These are phyloP conservation scores for Gymnothorax reevesii DNA, from an alignment of 2,797 vertebrate genomes.

Conservation along the genomic window DNA sequence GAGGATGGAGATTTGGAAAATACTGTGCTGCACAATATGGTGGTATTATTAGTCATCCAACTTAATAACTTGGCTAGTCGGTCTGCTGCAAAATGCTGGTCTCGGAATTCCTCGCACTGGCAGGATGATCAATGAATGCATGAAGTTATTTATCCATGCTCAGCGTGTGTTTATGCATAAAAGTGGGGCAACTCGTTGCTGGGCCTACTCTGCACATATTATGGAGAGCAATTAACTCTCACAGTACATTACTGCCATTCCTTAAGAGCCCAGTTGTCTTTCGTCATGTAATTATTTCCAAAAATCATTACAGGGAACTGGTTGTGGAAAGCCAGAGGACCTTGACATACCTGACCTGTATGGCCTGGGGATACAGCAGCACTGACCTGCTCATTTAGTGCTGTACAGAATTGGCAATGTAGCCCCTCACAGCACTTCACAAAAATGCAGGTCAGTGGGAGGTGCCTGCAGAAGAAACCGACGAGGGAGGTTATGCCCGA, in stretches of 20 bases:
- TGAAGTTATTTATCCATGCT: conserved; percentile 27
- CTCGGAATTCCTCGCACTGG: neutral
- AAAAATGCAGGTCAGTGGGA: neutral
- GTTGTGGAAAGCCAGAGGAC: neutral
- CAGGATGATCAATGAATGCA: conserved; percentile 16
- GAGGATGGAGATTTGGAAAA: neutral
- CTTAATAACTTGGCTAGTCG: neutral
- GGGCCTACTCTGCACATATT: neutral
- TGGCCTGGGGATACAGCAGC: neutral
- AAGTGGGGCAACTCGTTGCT: neutral
- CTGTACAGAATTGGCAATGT: neutral
- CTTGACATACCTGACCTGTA: conserved; percentile 1
- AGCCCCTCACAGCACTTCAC: neutral
- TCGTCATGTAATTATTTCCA: conserved; percentile 21
- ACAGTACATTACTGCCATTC: neutral
- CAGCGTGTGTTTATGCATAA: conserved; percentile 26
- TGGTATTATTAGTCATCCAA: neutral
- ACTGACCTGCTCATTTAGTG: conserved; percentile 29
- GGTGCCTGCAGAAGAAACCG: neutral
- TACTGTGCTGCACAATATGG: neutral
- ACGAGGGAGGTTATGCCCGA: neutral
- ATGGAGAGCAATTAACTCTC: neutral
- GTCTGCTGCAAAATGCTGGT: neutral
- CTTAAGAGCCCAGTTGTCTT: neutral
- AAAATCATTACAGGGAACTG: neutral